Percentiles rank a stretch among this genome's conserved stretches.
Conservation (phyloP, 2,888 invertebrate genomes). For the Colletes collaris region DNA sequence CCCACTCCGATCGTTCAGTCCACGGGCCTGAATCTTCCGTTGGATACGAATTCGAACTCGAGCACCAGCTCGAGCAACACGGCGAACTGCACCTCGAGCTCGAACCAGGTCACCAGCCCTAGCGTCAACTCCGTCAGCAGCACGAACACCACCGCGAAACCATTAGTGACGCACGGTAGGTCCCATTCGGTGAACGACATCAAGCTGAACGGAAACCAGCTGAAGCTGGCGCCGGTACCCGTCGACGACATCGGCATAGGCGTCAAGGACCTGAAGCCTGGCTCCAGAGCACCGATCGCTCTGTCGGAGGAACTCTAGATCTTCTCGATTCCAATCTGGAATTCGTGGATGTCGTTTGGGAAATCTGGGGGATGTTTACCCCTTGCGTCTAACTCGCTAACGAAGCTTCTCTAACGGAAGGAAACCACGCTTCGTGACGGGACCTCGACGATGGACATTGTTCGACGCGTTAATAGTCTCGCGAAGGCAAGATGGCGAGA, state of each 20-base stretch:
- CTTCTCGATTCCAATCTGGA: no score
- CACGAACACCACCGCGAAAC: conserved; percentile 74
- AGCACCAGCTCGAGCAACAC: conserved; percentile 61
- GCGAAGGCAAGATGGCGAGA: not conserved
- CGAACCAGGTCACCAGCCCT: conserved; percentile 59
- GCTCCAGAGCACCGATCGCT: conserved; percentile 79
- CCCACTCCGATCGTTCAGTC: conserved; percentile 67
- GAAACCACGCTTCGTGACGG: no score
- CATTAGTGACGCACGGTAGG: conserved; percentile 86
- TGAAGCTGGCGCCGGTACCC: conserved; percentile 88
- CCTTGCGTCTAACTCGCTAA: no score
- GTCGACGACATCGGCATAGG: conserved; percentile 84
- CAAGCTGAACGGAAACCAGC: conserved; percentile 89
- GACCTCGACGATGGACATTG: no score
- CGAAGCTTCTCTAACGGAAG: no score
- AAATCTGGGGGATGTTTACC: not conserved
- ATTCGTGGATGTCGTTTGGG: not conserved
- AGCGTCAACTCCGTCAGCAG: conserved; percentile 64
- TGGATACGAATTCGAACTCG: conserved; percentile 58
- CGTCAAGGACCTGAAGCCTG: conserved; percentile 80
- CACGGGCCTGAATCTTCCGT: conserved; percentile 38
- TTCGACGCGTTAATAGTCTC: no score
- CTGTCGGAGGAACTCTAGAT: conserved; percentile 79
- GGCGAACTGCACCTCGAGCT: conserved; percentile 54
- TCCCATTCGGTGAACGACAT: conserved; percentile 90